phyloP scores from a whole-genome alignment of 2,797 vertebrate species.

The Ambastaia sidthimunki region DNA sequence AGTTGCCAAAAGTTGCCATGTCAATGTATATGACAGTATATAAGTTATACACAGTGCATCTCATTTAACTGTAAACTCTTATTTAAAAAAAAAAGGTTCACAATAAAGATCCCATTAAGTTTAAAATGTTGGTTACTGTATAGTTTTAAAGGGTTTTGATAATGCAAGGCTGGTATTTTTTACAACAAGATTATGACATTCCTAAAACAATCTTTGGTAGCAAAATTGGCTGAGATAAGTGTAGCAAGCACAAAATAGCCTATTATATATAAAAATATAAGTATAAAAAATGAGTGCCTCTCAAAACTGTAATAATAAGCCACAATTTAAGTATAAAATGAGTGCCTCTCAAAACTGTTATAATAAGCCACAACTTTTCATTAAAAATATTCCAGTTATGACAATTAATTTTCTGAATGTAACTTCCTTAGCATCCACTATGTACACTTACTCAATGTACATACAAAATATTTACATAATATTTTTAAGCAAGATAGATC shows the following conservation, averaged over 20 bases:
- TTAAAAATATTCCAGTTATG: constrained; percentile 64
- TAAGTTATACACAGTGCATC: constrained; percentile 38
- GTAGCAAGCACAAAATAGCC: constrained; percentile 38
- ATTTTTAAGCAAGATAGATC: neutral
- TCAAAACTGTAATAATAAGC: neutral
- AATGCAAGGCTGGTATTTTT: neutral
- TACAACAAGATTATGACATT: neutral
- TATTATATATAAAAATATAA: constrained; percentile 4
- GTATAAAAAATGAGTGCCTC: neutral
- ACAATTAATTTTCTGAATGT: constrained; percentile 25
- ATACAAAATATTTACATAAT: constrained; percentile 66
- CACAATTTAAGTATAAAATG: constrained; percentile 7
- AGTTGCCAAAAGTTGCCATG: constrained; percentile 20
- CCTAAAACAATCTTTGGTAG: constrained; percentile 57
- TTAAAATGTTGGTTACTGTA: neutral
- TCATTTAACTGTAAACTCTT: constrained; percentile 26
- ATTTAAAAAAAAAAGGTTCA: constrained; percentile 5
- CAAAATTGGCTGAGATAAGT: constrained; percentile 15
- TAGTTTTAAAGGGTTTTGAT: constrained; percentile 10
- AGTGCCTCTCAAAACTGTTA: neutral
- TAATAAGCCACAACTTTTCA: constrained; percentile 16
- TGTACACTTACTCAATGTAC: constrained; percentile 59
- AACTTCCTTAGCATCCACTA: constrained; percentile 51
- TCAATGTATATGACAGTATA: constrained; percentile 10
- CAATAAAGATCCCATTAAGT: neutral